phyloP scores from a whole-genome alignment of 2,113 vertebrate species.

The Riparia riparia region DNA sequence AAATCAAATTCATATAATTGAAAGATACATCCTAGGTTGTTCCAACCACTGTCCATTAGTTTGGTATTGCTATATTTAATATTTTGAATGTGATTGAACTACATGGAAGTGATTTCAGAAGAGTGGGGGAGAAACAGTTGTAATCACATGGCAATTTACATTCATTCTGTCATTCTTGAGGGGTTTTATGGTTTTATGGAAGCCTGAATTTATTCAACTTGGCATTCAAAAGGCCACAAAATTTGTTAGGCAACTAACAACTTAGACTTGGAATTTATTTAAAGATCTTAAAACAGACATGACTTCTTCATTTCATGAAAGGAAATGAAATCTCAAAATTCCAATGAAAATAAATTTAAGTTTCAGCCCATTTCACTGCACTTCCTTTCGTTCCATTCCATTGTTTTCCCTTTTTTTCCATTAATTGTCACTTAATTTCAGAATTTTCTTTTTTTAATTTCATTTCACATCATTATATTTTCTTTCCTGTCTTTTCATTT shows the following conservation, averaged over 20 bases:
- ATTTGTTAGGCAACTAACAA: neutral
- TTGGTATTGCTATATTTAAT: neutral
- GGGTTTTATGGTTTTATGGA: neutral
- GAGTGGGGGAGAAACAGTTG: neutral
- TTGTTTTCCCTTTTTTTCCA: neutral
- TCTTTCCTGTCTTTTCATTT: neutral
- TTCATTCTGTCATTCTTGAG: neutral
- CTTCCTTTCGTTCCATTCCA: neutral
- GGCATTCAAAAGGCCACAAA: neutral
- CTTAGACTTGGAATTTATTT: neutral
- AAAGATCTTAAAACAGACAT: neutral
- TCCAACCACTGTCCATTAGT: neutral
- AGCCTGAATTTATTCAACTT: neutral
- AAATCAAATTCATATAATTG: neutral
- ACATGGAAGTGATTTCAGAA: neutral
- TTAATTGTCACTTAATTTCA: neutral
- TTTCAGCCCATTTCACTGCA: neutral
- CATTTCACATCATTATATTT: neutral
- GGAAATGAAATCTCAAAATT: neutral
- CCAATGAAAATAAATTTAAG: fast-evolving
- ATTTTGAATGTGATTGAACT: neutral
- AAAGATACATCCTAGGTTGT: neutral
- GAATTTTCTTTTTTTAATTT: neutral
- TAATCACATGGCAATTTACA: neutral
- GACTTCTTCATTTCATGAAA: neutral